Base-by-base conservation (phyloP, 2,888 invertebrate genomes). In the Drosophila seclusa region DNA sequence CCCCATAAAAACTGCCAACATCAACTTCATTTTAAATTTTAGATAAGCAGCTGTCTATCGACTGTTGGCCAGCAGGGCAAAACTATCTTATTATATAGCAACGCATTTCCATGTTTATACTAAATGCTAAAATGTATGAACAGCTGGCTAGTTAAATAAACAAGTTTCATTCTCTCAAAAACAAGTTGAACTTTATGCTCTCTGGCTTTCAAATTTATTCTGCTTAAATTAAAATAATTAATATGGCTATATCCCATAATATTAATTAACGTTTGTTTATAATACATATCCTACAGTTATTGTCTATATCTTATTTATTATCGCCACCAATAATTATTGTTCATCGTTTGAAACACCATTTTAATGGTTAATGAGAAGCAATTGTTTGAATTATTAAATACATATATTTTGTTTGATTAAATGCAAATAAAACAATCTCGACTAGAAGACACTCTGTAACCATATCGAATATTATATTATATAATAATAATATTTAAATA, bases 21-120 rank as follows among this genome's bases (percentile, higher is more conserved):
- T 29, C 16, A 57, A 45, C 57, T 68, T 81, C 86, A 87, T 86
- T 45, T 68, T 10, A 11, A 66, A 42, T 55, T 4, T 50, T 34
- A 42, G 52, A 27, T 34, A 42, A 27, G 42, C 36, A 34, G 10
- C 24, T 29, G 7, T 7, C 2, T 27, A n/a, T 27, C 24, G 32
- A 72, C 79, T 76, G 40, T 38, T 53, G 34, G 29, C 32, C 40
- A 31, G 45, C 27, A 40, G 52, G 27, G 36, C 21, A 6, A 27
- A n/a, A 27, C 16, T 5, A 24, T 40, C 29, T 32, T 21, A 2
- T 27, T 55, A 61, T 61, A 70, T 55, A 55, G 31, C 24, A 53
- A 24, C 40, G n/a, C 32, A 29, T 58, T 34, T 27, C 18, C 4
- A 11, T 34, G 32, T 49, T n/a, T 40, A 34, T 40, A 8, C 1